Percentiles rank a stretch among this genome's conserved stretches.
These are phyloP conservation scores for Micrastur ruficollis DNA, from an alignment of 2,797 vertebrate species.

Conservation along the genomic window DNA sequence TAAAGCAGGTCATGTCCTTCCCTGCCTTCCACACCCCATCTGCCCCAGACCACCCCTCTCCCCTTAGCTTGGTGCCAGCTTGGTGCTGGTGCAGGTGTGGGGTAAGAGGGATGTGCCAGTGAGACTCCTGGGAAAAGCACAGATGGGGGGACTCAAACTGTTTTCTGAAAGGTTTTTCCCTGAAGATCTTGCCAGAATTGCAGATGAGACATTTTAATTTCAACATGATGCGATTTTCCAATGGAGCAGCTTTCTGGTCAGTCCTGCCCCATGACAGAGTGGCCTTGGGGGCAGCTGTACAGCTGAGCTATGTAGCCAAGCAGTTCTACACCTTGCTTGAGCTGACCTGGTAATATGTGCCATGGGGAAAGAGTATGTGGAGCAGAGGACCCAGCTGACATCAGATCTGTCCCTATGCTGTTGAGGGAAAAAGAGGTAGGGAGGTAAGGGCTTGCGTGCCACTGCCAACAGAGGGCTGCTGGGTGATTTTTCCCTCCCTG, in stretches of 20 bases:
- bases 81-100: neutral
- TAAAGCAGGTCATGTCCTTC: neutral
- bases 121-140: neutral
- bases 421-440: neutral
- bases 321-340: neutral
- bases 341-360: neutral
- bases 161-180: neutral
- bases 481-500: neutral
- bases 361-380: neutral
- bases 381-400: neutral
- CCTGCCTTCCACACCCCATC: neutral
- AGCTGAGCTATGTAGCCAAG: neutral
- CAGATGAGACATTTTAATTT: neutral
- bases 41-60: neutral
- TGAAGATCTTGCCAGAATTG: neutral
- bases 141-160: neutral
- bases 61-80: neutral
- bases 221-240: neutral
- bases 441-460: neutral
- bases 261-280: neutral
- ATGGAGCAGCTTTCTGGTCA: neutral
- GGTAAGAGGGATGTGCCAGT: neutral
- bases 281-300: neutral
- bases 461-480: neutral
- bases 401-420: neutral